phyloP scores from a whole-genome alignment of 92 coral and sea anemone genomes.

The Hydrozoanthus gracilis region DNA sequence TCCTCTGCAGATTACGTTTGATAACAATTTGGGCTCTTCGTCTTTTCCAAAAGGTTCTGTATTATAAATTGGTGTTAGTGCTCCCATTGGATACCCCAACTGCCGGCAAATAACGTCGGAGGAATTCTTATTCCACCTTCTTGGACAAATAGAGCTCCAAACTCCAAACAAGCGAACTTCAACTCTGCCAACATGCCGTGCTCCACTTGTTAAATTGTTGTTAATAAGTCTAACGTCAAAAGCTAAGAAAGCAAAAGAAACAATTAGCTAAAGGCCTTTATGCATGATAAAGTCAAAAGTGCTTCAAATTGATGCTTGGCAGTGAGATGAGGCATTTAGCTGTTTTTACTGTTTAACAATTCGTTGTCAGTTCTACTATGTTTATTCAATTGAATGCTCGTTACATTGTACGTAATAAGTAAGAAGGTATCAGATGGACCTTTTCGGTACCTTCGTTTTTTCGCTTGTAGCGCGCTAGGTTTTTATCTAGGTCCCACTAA shows the following conservation, averaged over 20 bases:
- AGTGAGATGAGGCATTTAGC: too few species aligned
- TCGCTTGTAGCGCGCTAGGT: too few species aligned
- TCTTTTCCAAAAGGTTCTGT: constrained; percentile 8
- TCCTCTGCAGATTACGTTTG: background rate
- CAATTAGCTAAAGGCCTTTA: too few species aligned
- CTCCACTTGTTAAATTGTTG: background rate
- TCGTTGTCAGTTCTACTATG: too few species aligned
- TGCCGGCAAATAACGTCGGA: constrained; percentile 29
- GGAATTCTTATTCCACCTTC: background rate
- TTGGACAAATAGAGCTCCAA: constrained; percentile 6
- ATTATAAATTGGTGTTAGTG: background rate
- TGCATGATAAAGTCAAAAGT: too few species aligned
- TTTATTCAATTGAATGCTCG: too few species aligned
- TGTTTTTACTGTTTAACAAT: too few species aligned
- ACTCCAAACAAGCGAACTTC: constrained; percentile 17
- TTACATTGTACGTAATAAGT: too few species aligned
- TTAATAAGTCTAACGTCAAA: background rate
- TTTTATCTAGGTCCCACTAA: too few species aligned
- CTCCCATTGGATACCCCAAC: constrained; percentile 13
- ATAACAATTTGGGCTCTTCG: background rate
- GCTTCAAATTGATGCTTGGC: too few species aligned
- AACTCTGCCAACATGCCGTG: constrained; percentile 2
- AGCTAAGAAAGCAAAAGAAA: background rate
- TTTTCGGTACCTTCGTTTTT: too few species aligned
- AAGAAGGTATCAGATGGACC: too few species aligned